These are phyloP conservation scores for Enteromius paludinosus DNA, from an alignment of 2,797 vertebrate species.

Conservation along the genomic window DNA sequence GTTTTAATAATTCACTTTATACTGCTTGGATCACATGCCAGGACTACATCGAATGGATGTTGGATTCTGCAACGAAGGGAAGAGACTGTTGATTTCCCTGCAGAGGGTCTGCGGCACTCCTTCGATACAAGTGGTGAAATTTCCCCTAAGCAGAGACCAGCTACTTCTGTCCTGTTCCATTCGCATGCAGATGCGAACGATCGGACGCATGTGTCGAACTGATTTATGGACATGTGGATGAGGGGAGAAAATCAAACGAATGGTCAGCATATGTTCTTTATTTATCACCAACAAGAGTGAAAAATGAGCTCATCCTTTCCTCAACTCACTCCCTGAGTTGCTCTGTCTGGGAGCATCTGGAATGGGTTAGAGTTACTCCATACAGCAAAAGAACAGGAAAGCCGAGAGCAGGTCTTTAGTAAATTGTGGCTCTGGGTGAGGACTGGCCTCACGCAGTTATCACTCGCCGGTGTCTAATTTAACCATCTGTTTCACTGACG, in stretches of 20 bases:
- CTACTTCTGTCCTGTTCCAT: slow-evolving; percentile 23
- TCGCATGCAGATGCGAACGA: slow-evolving; percentile 28
- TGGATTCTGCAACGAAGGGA: slow-evolving; percentile 7
- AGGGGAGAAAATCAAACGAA: slow-evolving; percentile 74
- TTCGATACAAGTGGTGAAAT: neutral
- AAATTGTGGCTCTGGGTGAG: slow-evolving; percentile 58
- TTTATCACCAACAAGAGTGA: slow-evolving; percentile 80
- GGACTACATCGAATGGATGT: slow-evolving; percentile 30
- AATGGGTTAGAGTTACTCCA: slow-evolving; percentile 70
- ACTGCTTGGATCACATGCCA: slow-evolving; percentile 39
- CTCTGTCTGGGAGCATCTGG: slow-evolving; percentile 72
- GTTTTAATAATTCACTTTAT: slow-evolving; percentile 52
- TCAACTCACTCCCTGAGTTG: slow-evolving; percentile 55
- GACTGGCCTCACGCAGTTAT: slow-evolving; percentile 43
- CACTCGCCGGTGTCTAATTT: slow-evolving; percentile 36
- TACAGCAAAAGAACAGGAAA: slow-evolving; percentile 67
- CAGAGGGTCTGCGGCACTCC: neutral
- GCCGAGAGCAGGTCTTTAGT: slow-evolving; percentile 58
- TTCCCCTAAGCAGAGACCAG: slow-evolving; percentile 1
- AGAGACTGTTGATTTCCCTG: slow-evolving; percentile 10
- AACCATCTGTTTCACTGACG: slow-evolving; percentile 36
- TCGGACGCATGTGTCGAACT: slow-evolving; percentile 51
- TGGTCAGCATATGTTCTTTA: slow-evolving; percentile 80
- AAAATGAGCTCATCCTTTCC: slow-evolving; percentile 81
- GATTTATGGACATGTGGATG: slow-evolving; percentile 73